A percentile compares a stretch with the other conserved stretches of the same genome.
Conservation (phyloP, 1,140 invertebrate genomes). For the Pachypeltis micranthus region DNA sequence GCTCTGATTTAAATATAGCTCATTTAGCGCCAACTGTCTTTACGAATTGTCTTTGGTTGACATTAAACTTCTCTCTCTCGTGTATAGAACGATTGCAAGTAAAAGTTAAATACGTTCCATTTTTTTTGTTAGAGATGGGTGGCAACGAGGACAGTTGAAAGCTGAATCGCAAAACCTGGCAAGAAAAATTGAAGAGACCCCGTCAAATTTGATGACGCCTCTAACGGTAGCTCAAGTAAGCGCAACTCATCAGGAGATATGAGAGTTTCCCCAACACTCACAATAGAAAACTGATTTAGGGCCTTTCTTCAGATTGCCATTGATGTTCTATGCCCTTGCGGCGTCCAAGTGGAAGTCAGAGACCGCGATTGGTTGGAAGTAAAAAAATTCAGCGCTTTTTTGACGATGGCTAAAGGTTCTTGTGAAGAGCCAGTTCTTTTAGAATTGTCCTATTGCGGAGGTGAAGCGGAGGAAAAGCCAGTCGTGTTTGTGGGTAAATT, state of each 20-base stretch:
- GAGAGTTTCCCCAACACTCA: slow-evolving; percentile 32
- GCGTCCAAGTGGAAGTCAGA: slow-evolving; percentile 32
- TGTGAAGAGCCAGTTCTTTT: slow-evolving; percentile 41
- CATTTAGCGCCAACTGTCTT: no score
- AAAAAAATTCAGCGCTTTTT: slow-evolving; percentile 43
- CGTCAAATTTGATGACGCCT: slow-evolving; percentile 76
- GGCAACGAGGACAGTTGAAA: slow-evolving; percentile 57
- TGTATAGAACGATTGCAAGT: no score
- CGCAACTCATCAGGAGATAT: background rate
- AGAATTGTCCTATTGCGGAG: slow-evolving; percentile 36
- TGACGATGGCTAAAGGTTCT: slow-evolving; percentile 44
- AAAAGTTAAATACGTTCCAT: no score
- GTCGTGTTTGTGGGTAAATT: slow-evolving; percentile 35
- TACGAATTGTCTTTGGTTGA: no score
- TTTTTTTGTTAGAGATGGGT: slow-evolving; percentile 48
- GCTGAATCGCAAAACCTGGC: slow-evolving; percentile 76
- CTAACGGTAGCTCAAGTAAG: slow-evolving; percentile 54
- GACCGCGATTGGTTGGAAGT: slow-evolving; percentile 41
- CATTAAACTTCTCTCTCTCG: no score
- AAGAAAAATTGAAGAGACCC: slow-evolving; percentile 60
- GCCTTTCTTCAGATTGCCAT: slow-evolving; percentile 30
- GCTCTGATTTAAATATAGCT: no score
- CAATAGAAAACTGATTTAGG: background rate
- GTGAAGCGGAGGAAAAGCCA: slow-evolving; percentile 29
- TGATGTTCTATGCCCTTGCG: slow-evolving; percentile 25